Conservation (phyloP, 2,113 vertebrate species). For the Megalops atlanticus region DNA sequence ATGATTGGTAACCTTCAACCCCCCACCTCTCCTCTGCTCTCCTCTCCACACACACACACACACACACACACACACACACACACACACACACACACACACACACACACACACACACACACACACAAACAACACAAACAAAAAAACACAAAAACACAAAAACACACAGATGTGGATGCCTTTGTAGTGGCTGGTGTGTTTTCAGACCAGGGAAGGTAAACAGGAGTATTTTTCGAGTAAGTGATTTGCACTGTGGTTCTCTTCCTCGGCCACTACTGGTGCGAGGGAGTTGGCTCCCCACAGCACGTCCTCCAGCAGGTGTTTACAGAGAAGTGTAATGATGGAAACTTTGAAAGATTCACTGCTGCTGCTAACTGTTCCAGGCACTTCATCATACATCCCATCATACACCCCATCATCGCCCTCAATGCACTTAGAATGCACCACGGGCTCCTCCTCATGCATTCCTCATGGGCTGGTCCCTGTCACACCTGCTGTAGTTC, state of each 20-base stretch:
- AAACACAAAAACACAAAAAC: constrained; percentile 18
- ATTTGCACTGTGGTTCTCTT: too few relatives aligned
- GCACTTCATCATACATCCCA: neutral
- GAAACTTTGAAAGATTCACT: neutral
- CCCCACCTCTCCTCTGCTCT: constrained; percentile 7
- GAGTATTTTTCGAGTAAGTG: too few relatives aligned
- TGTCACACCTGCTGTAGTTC: neutral
- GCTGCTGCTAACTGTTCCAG: neutral
- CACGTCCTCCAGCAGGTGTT: too few relatives aligned
- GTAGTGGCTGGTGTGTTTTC: too few relatives aligned
- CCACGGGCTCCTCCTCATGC: neutral
- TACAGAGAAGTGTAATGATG: too few relatives aligned
- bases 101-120: constrained; percentile 13
- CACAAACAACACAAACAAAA: too few relatives aligned
- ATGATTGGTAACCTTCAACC: constrained; percentile 46
- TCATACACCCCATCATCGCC: neutral
- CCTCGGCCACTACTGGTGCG: constrained; percentile 28
- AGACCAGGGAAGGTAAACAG: too few relatives aligned
- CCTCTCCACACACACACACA: constrained; percentile 15
- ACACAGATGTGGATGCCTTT: constrained; percentile 63
- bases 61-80: constrained; percentile 18
- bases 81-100: constrained; percentile 17
- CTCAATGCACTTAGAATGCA: neutral
- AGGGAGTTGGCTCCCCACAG: constrained; percentile 54
- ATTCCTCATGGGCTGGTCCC: neutral